Base-by-base conservation (phyloP, 2,797 vertebrate species). In the Dallia pectoralis region DNA sequence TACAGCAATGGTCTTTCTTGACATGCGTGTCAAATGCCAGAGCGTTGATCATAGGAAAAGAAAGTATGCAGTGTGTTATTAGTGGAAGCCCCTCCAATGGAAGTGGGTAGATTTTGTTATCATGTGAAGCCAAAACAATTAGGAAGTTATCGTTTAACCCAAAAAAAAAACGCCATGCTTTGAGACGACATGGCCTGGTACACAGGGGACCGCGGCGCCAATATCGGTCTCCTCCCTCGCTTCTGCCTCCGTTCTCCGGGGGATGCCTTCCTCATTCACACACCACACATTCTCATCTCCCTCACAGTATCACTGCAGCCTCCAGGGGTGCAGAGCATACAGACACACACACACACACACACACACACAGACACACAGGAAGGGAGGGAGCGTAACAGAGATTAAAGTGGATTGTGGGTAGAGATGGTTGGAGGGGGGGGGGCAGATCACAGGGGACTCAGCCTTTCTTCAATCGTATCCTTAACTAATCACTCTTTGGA, bases 141-240 rank as follows among this genome's bases (percentile, higher is more conserved):
- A 27, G 18, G 18, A 59, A 3, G 12, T 62, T 61, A 12, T 61
- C 12, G 48, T 68, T 68, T 5, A 68, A 33, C 27, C 16, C 19
- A 15, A 29, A 49, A 68, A 48, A 12, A 25, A 48, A 49, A 29
- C 67, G 4, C 14, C 25, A n/a, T 16, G 49, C 67, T 49, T 15
- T 30, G 69, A 75, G 73, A 74, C 70, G 33, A 59, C 70, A 74
- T 75, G 79, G 78, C 73, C 66, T 70, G 73, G 56, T 61, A 66
- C 77, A 78, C 73, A 67, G 80, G 70, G 22, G 67, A 29, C 67
- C 67, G 49, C 30, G 8, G 19, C 36, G 30, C 32, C 1, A 22
- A 65, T 64, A 16, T 33, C 32, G 33, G 18, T n/a, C 30, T 19
- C 30, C 62, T 64, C 30, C 32, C 63, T 65, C 63, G 18, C 30